These are phyloP conservation scores for Tribolium castaneum DNA, from an alignment of 1,140 invertebrate species.

Conservation along the genomic window DNA sequence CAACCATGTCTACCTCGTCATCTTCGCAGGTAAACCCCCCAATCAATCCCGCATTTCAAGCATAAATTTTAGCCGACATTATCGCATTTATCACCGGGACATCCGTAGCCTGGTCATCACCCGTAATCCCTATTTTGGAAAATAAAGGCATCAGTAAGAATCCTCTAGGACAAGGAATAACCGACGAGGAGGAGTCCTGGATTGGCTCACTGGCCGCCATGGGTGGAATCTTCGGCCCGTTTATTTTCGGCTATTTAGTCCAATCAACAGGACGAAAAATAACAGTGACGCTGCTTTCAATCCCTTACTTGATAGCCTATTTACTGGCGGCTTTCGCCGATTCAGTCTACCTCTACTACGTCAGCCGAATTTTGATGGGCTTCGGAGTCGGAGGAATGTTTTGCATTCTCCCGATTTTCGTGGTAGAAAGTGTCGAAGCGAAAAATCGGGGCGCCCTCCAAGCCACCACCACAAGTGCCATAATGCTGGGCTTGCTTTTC, in stretches of 20 bases:
- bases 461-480: neutral
- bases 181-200: constrained; percentile 5
- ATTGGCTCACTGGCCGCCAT: neutral
- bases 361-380: constrained; percentile 9
- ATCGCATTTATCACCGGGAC: constrained; percentile 6
- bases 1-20: neutral
- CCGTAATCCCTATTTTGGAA: neutral
- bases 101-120: constrained; percentile 19
- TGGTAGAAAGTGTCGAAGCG: neutral
- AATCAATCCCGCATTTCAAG: neutral
- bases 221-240: neutral
- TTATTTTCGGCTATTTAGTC: neutral
- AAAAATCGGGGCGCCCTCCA: constrained; percentile 3
- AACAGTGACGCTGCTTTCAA: neutral
- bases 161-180: neutral
- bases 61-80: constrained; percentile 8
- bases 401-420: neutral
- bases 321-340: constrained; percentile 9
- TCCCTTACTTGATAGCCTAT: neutral
- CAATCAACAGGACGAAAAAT: constrained; percentile 10
- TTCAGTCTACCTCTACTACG: neutral
- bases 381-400: neutral
- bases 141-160: neutral
- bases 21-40: neutral
- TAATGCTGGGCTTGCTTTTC: neutral